A percentile compares a stretch with the other conserved stretches of the same genome.
phyloP scores from a whole-genome alignment of 2,797 vertebrate genomes.

The Aselliscus stoliczkanus region DNA sequence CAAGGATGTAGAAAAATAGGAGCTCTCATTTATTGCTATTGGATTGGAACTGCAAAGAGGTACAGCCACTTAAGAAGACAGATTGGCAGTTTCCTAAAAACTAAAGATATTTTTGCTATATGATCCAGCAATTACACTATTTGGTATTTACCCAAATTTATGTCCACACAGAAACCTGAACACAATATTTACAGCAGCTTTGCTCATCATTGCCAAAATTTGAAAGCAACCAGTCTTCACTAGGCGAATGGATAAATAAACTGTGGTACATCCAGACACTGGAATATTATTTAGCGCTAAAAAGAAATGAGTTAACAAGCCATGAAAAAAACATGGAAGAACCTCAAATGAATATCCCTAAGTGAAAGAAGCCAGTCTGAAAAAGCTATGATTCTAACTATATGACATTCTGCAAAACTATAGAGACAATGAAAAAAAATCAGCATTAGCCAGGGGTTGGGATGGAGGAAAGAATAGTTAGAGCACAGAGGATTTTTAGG shows the following conservation, averaged over 20 bases:
- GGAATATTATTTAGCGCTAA: neutral
- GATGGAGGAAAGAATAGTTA: neutral
- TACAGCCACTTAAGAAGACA: neutral
- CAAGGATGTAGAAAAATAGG: neutral
- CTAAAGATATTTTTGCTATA: neutral
- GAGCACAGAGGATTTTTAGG: neutral
- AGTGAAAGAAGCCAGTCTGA: neutral
- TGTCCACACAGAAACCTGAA: neutral
- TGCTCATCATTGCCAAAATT: neutral
- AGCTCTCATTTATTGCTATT: neutral
- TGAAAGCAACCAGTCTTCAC: neutral
- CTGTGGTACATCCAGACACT: neutral
- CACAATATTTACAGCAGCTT: neutral
- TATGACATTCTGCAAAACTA: neutral
- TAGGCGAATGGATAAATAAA: neutral
- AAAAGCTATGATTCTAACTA: neutral
- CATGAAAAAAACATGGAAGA: neutral
- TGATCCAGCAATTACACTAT: neutral
- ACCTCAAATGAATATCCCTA: neutral
- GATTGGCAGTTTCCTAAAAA: neutral
- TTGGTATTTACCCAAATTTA: neutral
- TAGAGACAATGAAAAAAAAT: neutral
- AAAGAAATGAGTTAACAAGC: neutral
- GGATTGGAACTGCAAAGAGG: neutral
- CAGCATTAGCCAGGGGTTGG: neutral